Conservation (phyloP, 1,140 invertebrate species). For the Polypedilum pembai region DNA sequence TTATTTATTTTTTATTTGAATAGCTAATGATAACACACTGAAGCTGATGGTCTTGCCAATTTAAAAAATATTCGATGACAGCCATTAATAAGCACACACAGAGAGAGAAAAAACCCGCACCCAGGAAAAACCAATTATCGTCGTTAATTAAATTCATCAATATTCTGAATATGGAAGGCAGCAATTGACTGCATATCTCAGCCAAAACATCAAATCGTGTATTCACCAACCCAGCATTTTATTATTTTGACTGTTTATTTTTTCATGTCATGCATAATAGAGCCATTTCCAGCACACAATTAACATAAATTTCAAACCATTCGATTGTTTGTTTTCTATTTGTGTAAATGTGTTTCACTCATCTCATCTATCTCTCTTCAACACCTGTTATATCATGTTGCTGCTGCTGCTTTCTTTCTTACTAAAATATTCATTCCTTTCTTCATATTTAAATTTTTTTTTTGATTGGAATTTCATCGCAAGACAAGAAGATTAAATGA, state of each 20-base stretch:
- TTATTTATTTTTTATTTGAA: too few relatives aligned
- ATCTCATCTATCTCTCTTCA: neutral
- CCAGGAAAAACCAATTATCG: conserved; percentile 20
- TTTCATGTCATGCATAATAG: neutral
- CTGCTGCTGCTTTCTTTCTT: too few relatives aligned
- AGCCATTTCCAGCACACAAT: conserved; percentile 25
- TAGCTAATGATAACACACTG: too few relatives aligned
- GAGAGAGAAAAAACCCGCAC: too few relatives aligned
- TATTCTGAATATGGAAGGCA: neutral
- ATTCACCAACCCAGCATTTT: neutral
- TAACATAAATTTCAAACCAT: conserved; percentile 25
- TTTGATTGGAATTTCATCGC: too few relatives aligned
- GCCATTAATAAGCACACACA: too few relatives aligned
- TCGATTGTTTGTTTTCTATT: conserved; percentile 12
- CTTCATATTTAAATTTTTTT: too few relatives aligned
- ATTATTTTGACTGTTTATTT: neutral
- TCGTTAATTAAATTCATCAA: conserved; percentile 24
- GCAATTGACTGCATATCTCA: neutral
- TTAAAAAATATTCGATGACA: too few relatives aligned
- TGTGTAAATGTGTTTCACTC: neutral
- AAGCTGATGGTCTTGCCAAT: too few relatives aligned
- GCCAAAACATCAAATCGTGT: conserved; percentile 6
- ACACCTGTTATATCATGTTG: neutral
- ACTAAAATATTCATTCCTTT: too few relatives aligned
- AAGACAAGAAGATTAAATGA: too few relatives aligned